Conservation (phyloP, 2,888 invertebrate species). For the Pemphredon lugubris region DNA sequence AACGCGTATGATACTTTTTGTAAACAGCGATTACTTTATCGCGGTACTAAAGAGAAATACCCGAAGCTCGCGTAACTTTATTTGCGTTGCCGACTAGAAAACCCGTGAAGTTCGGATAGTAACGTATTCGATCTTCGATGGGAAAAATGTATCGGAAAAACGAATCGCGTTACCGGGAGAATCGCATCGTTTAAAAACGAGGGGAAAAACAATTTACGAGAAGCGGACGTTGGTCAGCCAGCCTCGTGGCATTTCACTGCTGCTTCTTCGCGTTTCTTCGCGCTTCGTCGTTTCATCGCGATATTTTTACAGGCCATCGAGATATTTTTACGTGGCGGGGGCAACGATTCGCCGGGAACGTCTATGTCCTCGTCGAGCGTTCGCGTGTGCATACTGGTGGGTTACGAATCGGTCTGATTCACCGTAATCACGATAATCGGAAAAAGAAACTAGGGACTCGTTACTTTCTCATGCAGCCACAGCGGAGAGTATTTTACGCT, state of each 20-base stretch:
- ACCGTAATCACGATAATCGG: neutral
- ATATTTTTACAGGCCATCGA: constrained; percentile 66
- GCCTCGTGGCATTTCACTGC: constrained; percentile 47
- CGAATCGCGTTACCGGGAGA: no score
- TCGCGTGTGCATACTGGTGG: constrained; percentile 11
- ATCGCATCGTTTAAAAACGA: no score
- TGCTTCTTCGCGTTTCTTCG: constrained; percentile 21
- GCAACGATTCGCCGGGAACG: constrained; percentile 74
- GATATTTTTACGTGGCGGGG: constrained; percentile 78
- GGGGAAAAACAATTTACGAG: neutral
- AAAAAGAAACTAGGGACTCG: neutral
- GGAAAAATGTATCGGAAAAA: no score
- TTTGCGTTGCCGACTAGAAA: no score
- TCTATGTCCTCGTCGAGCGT: constrained; percentile 59
- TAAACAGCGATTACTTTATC: no score
- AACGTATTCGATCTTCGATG: no score
- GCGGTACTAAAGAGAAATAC: no score
- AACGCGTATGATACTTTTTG: no score
- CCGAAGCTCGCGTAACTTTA: no score
- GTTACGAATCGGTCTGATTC: neutral
- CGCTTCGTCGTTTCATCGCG: constrained; percentile 39
- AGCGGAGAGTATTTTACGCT: no score
- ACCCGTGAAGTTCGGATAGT: no score
- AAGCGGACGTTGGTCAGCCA: constrained; percentile 33
- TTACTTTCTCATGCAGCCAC: neutral